Evolutionary conservation across 2,888 invertebrate species (phyloP), one percentile per base, ranked within the genome.

Genomic region (Nesidiocoris tenuis): DNA sequence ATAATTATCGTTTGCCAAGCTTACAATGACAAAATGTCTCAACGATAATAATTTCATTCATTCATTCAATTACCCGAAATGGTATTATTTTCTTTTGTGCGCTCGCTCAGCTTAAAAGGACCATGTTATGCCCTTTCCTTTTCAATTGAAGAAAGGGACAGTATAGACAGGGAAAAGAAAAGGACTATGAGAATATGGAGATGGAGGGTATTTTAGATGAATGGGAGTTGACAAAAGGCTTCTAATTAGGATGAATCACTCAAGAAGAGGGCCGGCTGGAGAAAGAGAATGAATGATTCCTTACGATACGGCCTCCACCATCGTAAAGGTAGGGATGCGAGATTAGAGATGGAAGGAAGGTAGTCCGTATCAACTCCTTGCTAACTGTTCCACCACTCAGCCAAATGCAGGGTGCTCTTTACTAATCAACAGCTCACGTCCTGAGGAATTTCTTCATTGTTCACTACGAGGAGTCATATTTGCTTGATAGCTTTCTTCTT

Each of bases 211-310:
- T 70, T 70, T 70, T 70, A 70, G 70, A 56, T 70, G 70, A 70
- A 70, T 70, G 59, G 57, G 70, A 24, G 19, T 57, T 22, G 19
- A 70, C 70, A 70, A 70, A 70, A 57, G 70, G 54, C 2, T 25
- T 59, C 59, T 59, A 70, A 70, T 70, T 70, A 70, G 70, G 57
- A 61, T 70, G 70, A 70, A 70, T 70, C 70, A 70, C 70, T 70
- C 70, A 19, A 70, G 70, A 55, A 67, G 59, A 59, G 61, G 39
- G 12, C 59, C 24, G 22, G 59, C 59, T 70, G 57, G 25, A 59
- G 25, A 23, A 39, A 39, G 70, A 70, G 70, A 70, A 24, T 70
- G 70, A 70, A 59, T 59, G 70, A 70, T 70, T 70, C 59, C 61
- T 59, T 59, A 70, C 70, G 59, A 70, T 59, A 70, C 70, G 57